Conservation (phyloP, 2,888 invertebrate genomes). For the Sinodicranocentrus sp. region DNA sequence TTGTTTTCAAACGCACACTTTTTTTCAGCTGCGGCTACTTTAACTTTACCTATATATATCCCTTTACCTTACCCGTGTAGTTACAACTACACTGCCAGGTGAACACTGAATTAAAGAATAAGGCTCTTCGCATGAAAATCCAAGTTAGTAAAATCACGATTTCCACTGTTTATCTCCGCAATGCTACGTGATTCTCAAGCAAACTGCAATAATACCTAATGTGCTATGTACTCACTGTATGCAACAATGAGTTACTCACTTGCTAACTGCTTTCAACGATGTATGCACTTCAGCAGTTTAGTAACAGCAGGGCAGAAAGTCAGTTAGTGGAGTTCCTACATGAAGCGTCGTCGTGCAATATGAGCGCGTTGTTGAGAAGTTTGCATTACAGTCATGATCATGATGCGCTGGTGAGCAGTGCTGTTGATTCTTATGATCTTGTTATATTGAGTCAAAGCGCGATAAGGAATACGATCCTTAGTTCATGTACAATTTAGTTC, state of each 20-base stretch:
- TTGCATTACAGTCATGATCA: too few relatives aligned
- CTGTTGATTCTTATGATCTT: too few relatives aligned
- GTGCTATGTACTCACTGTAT: too few relatives aligned
- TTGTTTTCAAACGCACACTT: constrained; percentile 18
- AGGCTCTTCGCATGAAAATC: constrained; percentile 44
- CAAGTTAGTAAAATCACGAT: constrained; percentile 20
- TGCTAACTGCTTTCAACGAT: background rate
- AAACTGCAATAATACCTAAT: background rate
- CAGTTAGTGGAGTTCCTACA: background rate
- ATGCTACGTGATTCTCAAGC: constrained; percentile 38
- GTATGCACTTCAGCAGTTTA: constrained; percentile 4
- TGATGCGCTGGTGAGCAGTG: too few relatives aligned
- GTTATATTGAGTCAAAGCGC: too few relatives aligned
- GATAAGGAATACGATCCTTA: too few relatives aligned
- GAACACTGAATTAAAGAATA: constrained; percentile 52
- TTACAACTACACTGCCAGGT: constrained; percentile 55
- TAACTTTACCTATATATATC: constrained; percentile 21
- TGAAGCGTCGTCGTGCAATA: too few relatives aligned
- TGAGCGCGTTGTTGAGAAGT: too few relatives aligned
- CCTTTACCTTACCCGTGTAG: constrained; percentile 6
- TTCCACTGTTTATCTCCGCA: constrained; percentile 26
- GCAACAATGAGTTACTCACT: constrained; percentile 1
- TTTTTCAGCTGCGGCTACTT: background rate
- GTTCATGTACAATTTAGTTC: too few relatives aligned
- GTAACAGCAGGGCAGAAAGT: background rate